Percentiles rank a stretch among this genome's conserved stretches.
Evolutionary conservation across 1,140 invertebrate species (phyloP).

Genomic region (Colletes gigas): DNA sequence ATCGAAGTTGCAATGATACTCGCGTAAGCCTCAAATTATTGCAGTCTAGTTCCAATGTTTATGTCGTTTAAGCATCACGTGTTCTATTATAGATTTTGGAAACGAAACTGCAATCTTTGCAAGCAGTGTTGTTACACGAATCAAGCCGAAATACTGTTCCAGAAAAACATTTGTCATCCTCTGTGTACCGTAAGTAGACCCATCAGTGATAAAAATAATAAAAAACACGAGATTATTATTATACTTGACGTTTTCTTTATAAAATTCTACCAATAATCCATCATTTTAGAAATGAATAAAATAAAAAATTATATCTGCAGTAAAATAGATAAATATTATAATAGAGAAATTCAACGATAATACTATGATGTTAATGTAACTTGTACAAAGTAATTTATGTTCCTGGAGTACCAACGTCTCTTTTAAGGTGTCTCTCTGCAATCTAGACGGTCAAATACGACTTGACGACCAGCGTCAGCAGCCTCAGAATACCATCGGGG

Average conservation of each 20-base stretch:
- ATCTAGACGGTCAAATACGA: constrained; percentile 55
- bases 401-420: constrained; percentile 27
- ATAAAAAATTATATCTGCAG: too few species aligned
- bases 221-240: too few species aligned
- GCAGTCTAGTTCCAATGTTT: neutral
- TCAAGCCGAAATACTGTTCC: constrained; percentile 6
- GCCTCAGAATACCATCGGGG: constrained; percentile 35
- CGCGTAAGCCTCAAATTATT: constrained; percentile 60
- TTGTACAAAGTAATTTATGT: constrained; percentile 12
- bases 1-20: constrained; percentile 66
- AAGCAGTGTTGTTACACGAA: constrained; percentile 36
- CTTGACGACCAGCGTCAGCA: constrained; percentile 70
- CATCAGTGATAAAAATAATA: neutral
- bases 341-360: neutral
- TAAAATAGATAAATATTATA: too few species aligned
- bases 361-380: neutral
- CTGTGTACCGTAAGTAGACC: constrained; percentile 10
- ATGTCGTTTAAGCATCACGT: neutral
- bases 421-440: constrained; percentile 36
- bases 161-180: neutral
- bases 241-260: too few species aligned
- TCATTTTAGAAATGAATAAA: too few species aligned
- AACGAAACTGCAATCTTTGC: constrained; percentile 45
- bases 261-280: too few species aligned
- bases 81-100: constrained; percentile 59